Evolutionary conservation across 2,797 vertebrate genomes (phyloP).

Genomic region (Melanotaenia maccullochi): DNA sequence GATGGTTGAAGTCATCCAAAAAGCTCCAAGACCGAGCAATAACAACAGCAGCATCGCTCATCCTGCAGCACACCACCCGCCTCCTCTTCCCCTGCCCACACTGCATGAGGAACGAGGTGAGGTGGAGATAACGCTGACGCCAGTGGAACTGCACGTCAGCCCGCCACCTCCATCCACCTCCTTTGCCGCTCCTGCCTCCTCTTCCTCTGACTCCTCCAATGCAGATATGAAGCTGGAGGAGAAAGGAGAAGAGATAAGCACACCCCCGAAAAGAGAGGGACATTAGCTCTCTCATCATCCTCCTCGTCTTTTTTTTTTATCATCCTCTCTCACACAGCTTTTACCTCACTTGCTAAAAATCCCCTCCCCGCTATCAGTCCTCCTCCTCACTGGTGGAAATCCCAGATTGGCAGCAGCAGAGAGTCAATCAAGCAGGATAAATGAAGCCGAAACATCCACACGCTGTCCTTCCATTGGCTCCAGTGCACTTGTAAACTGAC

Average conservation of each 20-base stretch:
- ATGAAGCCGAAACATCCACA: constrained; percentile 65
- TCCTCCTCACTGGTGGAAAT: constrained; percentile 65
- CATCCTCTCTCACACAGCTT: constrained; percentile 20
- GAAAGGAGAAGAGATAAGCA: constrained; percentile 13
- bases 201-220: constrained; percentile 5
- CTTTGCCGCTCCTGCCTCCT: constrained; percentile 11
- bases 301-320: constrained; percentile 20
- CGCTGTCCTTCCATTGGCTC: constrained; percentile 22
- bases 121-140: constrained; percentile 78
- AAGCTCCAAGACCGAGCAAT: constrained; percentile 66
- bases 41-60: constrained; percentile 30
- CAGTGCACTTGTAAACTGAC: constrained; percentile 40
- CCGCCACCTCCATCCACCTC: constrained; percentile 23
- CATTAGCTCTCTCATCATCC: constrained; percentile 22
- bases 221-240: constrained; percentile 13
- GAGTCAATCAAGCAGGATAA: constrained; percentile 54
- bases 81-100: constrained; percentile 54
- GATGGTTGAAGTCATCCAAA: constrained; percentile 84
- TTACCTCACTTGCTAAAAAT: constrained; percentile 47
- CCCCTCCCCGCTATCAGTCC: constrained; percentile 11
- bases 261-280: constrained; percentile 35
- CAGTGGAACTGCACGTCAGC: constrained; percentile 59
- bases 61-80: constrained; percentile 15
- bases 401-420: constrained; percentile 54
- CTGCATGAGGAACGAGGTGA: constrained; percentile 70